Evolutionary conservation across 2,888 invertebrate genomes (phyloP), one percentile per base, ranked within the genome.

Genomic region (Drosophila robusta): DNA sequence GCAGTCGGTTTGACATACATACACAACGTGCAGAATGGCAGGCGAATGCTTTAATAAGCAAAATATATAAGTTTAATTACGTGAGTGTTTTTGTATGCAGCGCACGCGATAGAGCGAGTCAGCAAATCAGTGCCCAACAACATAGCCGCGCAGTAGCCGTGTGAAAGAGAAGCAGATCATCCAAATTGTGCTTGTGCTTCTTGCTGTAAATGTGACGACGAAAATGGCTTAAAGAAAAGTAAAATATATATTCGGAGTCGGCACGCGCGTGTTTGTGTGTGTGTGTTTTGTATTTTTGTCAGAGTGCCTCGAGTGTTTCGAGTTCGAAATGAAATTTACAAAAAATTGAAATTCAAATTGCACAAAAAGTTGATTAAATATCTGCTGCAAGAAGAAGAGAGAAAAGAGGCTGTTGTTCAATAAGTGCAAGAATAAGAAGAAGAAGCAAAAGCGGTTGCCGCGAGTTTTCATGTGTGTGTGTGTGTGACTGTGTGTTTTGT

Each of bases 121-220:
- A 49, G 85, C 73, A 81, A 85, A 82, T 85, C 80, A 74, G 76
- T 81, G 85, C 65, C 47, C 49, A 70, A 34, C 49, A 70, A 34
- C 56, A 29, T 67, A 29, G 55, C 38, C 38, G 78, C 42, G 32
- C 16, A 65, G 75, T 24, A 68, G 75, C 36, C 18, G 76, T 70
- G 61, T 34, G 75, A 84, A 75, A 81, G 85, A 80, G 80, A 78
- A 75, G 73, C 56, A 65, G 54, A 65, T 55, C 70, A 66, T 58
- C 68, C 68, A 81, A 81, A 78, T 81, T 75, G 78, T 75, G 78
- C 78, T 75, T 68, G 60, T 72, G 74, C 67, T 62, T 72, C 69
- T 76, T 64, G 66, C 69, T 84, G 75, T 67, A 66, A 84, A 75
- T 85, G 79, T 76, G 76, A 79, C 79, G 72, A 70, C 80, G 77